Base-by-base conservation (phyloP, 2,888 invertebrate species). In the Blastobasis adustella region DNA sequence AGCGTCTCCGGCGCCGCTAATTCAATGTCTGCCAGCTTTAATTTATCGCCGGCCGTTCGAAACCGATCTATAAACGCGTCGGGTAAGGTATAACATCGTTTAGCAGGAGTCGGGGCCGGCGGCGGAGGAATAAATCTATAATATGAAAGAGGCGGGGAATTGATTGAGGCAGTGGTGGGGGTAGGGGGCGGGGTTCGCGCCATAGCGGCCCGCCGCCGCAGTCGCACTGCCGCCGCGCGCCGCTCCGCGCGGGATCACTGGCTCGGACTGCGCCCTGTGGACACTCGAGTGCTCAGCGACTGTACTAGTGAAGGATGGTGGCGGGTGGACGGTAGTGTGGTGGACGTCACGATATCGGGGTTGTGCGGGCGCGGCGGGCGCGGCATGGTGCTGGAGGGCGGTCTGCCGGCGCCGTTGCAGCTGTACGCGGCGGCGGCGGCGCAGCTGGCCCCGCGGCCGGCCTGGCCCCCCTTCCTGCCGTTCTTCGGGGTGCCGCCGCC, bases 381-480 rank as follows among this genome's bases (percentile, higher is more conserved):
- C 71, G 74, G 79, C 66, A 92, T 92, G 92, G 92, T 92, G 83
- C 81, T 92, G 74, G 93, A 92, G 73, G 89, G 83, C 78, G 92
- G 91, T 65, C 79, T 93, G 82, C 93, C 93, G 83, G 91, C 92
- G 76, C 92, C 92, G 70, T 82, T 93, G 78, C 92, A 93, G 72
- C 82, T 93, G 64, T 93, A 93, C 76, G 92, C 92, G 69, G 92
- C 92, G 74, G 92, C 92, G 67, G 92, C 92, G 69, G 91, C 92
- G 75, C 91, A 87, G 69, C 79, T 79, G 69, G 80, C 82, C 55
- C 84, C 90, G 56, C 73, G 90, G 53, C 91, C 91, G 55, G 83
- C 90, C 54, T 92, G 92, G 85, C 89, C 92, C 58, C 92, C 91
- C 45, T 90, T 90, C 79, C 82, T 92, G 63, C 87, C 87, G 43